phyloP scores from a whole-genome alignment of 2,888 invertebrate genomes.

The Salticus scenicus region DNA sequence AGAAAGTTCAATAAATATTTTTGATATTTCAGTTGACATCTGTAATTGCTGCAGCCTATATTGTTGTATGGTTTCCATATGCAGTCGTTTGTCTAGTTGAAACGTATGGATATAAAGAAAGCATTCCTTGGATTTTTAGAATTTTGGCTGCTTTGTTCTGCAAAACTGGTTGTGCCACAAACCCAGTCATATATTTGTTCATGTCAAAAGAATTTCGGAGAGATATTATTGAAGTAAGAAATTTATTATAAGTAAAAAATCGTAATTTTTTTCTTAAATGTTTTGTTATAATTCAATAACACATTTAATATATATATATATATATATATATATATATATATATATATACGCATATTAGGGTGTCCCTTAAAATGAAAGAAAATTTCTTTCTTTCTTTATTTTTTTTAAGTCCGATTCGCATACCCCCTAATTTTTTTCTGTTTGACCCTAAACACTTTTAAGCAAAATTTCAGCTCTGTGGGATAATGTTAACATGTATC shows the following conservation, averaged over 20 bases:
- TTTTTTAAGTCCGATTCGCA: no score
- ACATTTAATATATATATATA: no score
- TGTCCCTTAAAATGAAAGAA: no score
- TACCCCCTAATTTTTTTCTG: no score
- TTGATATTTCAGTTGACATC: conserved; percentile 54
- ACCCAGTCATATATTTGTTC: conserved; percentile 72
- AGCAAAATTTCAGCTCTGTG: no score
- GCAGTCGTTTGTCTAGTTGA: conserved; percentile 69
- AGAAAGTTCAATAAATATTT: no score
- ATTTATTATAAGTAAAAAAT: no score
- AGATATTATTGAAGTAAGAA: conserved; percentile 36
- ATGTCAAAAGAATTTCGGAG: conserved; percentile 39
- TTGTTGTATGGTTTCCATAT: conserved; percentile 71
- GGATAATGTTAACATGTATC: no score
- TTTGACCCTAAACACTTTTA: no score
- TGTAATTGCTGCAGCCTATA: conserved; percentile 62
- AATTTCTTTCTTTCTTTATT: no score
- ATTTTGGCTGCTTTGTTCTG: conserved; percentile 70
- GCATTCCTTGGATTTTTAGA: conserved; percentile 23
- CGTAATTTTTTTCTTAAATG: background rate
- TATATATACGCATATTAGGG: no score
- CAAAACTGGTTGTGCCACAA: conserved; percentile 71
- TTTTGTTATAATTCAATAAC: background rate
- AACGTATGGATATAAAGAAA: conserved; percentile 48
- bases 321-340: no score